These are phyloP conservation scores for Malacoraja senta DNA, from an alignment of 2,797 vertebrate genomes.

Conservation along the genomic window DNA sequence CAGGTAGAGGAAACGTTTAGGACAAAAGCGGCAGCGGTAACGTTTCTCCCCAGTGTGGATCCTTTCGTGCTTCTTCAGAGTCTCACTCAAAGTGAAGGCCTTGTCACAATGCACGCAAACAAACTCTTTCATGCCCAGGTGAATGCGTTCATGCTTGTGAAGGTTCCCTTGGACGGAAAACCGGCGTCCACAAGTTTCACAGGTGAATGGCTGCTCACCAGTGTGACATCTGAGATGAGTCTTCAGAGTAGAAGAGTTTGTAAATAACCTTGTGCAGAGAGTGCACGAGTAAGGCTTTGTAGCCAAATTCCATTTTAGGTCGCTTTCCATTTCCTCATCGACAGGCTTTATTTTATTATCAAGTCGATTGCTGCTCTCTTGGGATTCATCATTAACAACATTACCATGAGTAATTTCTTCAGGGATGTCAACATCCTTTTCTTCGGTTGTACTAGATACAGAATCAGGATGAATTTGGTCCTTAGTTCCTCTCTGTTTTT, in stretches of 20 bases:
- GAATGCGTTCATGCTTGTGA: conserved; percentile 62
- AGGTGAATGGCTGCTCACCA: conserved; percentile 69
- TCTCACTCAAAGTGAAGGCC: conserved; percentile 76
- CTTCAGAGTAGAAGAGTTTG: conserved; percentile 79
- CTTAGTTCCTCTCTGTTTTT: conserved; percentile 53
- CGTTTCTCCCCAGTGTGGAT: conserved; percentile 86
- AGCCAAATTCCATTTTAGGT: conserved; percentile 63
- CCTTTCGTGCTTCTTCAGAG: conserved; percentile 75
- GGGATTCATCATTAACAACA: conserved; percentile 57
- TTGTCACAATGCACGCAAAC: conserved; percentile 86
- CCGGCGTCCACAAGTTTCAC: conserved; percentile 84
- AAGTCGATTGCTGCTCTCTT: conserved; percentile 57
- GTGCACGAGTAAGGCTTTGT: conserved; percentile 72
- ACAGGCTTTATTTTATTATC: conserved; percentile 56
- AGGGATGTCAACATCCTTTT: conserved; percentile 49
- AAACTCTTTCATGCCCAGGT: conserved; percentile 72
- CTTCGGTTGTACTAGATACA: conserved; percentile 45
- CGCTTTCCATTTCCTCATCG: conserved; percentile 54
- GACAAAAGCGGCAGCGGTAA: conserved; percentile 90
- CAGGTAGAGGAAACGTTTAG: conserved; percentile 90
- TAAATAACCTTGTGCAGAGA: conserved; percentile 84
- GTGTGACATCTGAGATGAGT: conserved; percentile 85
- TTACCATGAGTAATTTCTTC: conserved; percentile 48
- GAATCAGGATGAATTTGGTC: conserved; percentile 42
- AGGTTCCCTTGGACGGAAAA: conserved; percentile 78